A percentile compares a stretch with the other conserved stretches of the same genome.
Conservation (phyloP, 2,888 invertebrate genomes). For the Stramonita haemastoma region DNA sequence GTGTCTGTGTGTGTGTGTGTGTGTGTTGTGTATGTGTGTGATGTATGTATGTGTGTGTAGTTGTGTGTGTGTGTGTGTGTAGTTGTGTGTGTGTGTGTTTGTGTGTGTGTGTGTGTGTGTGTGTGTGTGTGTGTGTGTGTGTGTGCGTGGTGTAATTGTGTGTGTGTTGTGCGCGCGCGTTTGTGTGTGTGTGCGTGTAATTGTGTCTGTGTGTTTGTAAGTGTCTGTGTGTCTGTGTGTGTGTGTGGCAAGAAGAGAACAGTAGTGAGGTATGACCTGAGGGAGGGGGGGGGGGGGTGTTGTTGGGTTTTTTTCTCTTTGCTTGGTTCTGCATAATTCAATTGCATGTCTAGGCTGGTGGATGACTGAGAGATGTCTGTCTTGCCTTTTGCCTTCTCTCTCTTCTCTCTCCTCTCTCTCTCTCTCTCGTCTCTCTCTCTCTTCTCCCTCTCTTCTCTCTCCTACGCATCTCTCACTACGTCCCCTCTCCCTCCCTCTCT, state of each 20-base stretch:
- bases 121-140: too few species aligned
- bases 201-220: too few species aligned
- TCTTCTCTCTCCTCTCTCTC: neutral
- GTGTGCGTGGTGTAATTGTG: too few species aligned
- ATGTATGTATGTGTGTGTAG: neutral
- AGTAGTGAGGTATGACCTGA: neutral
- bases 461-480: neutral
- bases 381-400: too few species aligned
- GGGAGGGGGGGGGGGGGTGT: neutral
- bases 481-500: neutral
- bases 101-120: too few species aligned
- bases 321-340: neutral
- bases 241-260: too few species aligned
- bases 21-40: neutral
- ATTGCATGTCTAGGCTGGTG: constrained; percentile 9
- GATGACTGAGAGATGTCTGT: neutral
- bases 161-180: too few species aligned
- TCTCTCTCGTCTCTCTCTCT: neutral
- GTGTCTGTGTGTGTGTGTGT: neutral
- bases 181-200: too few species aligned
- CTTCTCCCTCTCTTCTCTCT: neutral
- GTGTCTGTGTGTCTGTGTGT: too few species aligned
- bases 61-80: too few species aligned
- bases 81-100: too few species aligned
- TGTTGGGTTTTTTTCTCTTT: neutral